phyloP scores from a whole-genome alignment of 2,888 invertebrate genomes.

The Latrodectus elegans region DNA sequence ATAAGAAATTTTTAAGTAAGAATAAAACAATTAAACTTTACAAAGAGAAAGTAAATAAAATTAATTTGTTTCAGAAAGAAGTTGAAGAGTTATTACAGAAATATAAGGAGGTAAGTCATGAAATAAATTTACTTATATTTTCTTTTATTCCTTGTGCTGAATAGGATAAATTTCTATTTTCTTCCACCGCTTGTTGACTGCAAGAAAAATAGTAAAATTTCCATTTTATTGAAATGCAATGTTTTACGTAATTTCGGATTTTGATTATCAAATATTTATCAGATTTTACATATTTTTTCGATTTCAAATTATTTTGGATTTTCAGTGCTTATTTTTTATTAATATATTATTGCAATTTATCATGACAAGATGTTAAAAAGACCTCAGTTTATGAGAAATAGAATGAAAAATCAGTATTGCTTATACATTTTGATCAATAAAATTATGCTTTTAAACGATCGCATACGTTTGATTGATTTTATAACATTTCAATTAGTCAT shows the following conservation, averaged over 20 bases:
- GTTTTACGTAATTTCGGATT: neutral
- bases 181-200: neutral
- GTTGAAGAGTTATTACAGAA: conserved; percentile 19
- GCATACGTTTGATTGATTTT: too few relatives aligned
- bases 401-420: too few relatives aligned
- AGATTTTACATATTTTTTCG: too few relatives aligned
- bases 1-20: conserved; percentile 49
- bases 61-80: conserved; percentile 37
- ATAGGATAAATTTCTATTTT: neutral
- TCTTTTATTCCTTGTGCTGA: neutral
- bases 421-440: too few relatives aligned
- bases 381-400: too few relatives aligned
- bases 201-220: neutral
- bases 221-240: neutral
- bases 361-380: too few relatives aligned
- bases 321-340: too few relatives aligned
- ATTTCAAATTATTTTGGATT: too few relatives aligned
- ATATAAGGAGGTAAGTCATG: conserved; percentile 34
- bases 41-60: conserved; percentile 41
- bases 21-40: conserved; percentile 42
- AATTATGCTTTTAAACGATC: too few relatives aligned
- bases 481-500: too few relatives aligned
- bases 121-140: neutral
- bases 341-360: too few relatives aligned
- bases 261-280: too few relatives aligned